Evolutionary conservation across 2,113 vertebrate genomes (phyloP).

Genomic region (Burhinus bistriatus): DNA sequence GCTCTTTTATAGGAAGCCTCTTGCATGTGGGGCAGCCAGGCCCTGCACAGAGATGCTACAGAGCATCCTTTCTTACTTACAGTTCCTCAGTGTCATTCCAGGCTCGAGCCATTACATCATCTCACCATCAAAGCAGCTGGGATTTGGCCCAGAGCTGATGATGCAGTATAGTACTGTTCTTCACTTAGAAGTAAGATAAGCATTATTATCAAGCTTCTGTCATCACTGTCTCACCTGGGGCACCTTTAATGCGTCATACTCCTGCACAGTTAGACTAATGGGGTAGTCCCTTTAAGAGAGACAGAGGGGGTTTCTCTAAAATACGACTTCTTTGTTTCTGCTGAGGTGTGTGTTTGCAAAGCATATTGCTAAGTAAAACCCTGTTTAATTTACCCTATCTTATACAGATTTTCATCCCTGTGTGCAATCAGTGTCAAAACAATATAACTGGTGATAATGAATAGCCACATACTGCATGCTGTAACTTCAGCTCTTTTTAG

Average conservation of each 20-base stretch:
- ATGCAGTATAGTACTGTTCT: not conserved
- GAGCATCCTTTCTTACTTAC: not conserved
- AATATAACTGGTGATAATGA: not conserved
- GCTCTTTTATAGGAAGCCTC: not conserved
- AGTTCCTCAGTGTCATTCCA: not conserved
- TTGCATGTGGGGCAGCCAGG: not conserved
- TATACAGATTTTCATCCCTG: not conserved
- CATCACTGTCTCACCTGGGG: not conserved
- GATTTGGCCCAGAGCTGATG: not conserved
- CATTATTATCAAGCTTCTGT: not conserved
- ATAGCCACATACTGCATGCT: not conserved
- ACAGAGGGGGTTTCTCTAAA: not conserved
- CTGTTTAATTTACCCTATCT: not conserved
- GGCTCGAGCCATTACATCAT: not conserved
- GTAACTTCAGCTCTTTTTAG: not conserved
- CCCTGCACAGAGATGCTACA: not conserved
- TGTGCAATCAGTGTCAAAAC: not conserved
- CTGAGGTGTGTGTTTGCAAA: not conserved
- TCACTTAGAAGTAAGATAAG: not conserved
- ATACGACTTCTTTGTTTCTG: not conserved
- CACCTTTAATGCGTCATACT: not conserved
- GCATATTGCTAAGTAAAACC: not conserved
- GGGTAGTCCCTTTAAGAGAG: not conserved
- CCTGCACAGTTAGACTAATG: not conserved
- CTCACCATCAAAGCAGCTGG: not conserved